Evolutionary conservation across 2,113 vertebrate genomes (phyloP).

Genomic region (Notechis scutatus): DNA sequence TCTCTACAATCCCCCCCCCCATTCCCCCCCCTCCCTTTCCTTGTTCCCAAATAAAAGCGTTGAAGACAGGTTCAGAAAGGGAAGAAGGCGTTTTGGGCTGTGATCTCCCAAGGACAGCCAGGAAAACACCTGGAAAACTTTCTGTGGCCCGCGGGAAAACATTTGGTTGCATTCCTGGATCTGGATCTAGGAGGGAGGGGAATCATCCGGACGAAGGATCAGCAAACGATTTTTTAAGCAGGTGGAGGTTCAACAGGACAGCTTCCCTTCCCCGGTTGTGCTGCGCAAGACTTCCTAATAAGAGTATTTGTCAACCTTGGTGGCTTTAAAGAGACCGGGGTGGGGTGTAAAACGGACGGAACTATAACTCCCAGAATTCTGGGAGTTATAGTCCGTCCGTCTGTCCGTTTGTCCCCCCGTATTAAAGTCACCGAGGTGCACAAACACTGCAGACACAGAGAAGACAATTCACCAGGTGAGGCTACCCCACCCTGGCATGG

Average conservation of each 20-base stretch:
- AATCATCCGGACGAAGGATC: not conserved
- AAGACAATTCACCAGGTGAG: not conserved
- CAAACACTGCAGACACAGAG: too few species aligned
- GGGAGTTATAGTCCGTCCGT: too few species aligned
- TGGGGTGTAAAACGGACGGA: too few species aligned
- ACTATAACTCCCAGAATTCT: not conserved
- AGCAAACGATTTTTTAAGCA: not conserved
- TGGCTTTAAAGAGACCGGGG: not conserved
- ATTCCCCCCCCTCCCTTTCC: too few species aligned
- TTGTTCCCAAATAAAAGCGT: not conserved
- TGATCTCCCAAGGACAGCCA: not conserved
- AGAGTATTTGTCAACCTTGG: not conserved
- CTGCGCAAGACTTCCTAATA: not conserved
- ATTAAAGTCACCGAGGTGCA: not conserved
- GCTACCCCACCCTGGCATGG: not conserved
- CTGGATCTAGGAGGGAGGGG: not conserved
- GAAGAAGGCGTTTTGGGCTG: not conserved
- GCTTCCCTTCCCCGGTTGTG: too few species aligned
- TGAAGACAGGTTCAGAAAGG: rapidly evolving
- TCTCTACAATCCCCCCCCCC: not conserved
- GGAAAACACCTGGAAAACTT: not conserved
- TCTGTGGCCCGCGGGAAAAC: not conserved
- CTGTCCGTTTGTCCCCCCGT: too few species aligned
- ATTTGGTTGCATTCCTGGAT: not conserved
- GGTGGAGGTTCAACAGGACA: not conserved